Evolutionary conservation across 2,888 invertebrate genomes (phyloP), one percentile per base, ranked within the genome.

Genomic region (Taenaris catops): DNA sequence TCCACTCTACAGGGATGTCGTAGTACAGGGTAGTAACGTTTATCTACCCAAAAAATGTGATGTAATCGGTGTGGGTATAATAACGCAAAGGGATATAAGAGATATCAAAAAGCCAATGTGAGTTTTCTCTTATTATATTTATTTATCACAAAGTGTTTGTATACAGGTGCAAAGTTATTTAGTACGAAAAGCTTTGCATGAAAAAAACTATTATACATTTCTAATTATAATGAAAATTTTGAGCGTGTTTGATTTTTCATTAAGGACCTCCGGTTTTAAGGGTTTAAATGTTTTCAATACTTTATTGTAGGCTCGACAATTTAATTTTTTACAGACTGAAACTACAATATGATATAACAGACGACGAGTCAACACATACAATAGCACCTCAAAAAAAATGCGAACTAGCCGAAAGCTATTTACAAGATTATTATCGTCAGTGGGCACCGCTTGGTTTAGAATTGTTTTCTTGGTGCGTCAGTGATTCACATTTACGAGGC

Each of bases 401-500:
- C 32, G 64, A 69, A 41, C 59, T 71, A n/a, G 72, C 75, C 1
- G 68, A 81, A 31, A 71, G 63, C 31, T 79, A 67, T 34, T 48
- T 78, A 6, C 70, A 65, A 44, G 75, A 81, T 4, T 74, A 69
- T 35, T 80, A 66, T 38, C 58, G 60, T 1, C 55, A 71, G n/a
- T 71, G 63, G 58, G 57, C 55, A 2, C 70, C 74, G 1, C 42
- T 67, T 2, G 71, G 61, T 4, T 46, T 63, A 1, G 75, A 76
- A 18, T 33, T 67, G 2, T 63, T 56, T 19, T 65, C 71, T 0
- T 65, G 67, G 63, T 63, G 65, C 12, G 46, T 57, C 16, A 79
- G 73, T 21, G 71, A 76, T 23, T 53, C 70, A 0, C 58, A 63
- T 2, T 10, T 74, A 0, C 53, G 50, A 27, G 63, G 59, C 6